Base-by-base conservation (phyloP, 53 echinoderm and acorn worm genomes). In the Patiria pectinifera region DNA sequence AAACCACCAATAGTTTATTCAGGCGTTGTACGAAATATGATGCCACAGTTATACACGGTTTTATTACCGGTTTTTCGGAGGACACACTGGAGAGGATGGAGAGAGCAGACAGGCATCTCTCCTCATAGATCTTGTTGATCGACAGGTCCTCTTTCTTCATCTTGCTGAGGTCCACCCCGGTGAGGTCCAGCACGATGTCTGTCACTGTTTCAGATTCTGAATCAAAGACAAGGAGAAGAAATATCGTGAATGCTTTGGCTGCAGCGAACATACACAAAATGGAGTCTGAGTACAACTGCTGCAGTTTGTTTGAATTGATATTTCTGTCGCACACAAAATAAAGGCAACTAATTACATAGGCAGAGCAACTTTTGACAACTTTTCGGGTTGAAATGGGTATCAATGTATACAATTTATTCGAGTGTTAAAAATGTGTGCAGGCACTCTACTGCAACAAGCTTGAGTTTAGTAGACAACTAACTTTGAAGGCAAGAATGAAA, bases 71-170 rank as follows among this genome's bases (percentile, higher is more conserved):
- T 86, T 95, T 95, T 15, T 95, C 95, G 22, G 94, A 92, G 12
- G 96, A 85, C 10, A 87, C 84, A 46, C 76, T 93, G 21, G 99
- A 96, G 82, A 77, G 45, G 45, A 99, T 63, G 46, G 99, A 94
- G 85, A 97, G 69, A 18, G 99, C 99, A 19, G 99, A 99, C 70
- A 99, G 89, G 49, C 97, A 99, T 78, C 99, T 96, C 18, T 99
- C 99, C 47, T 95, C 91, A 59, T 96, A 99, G 3, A 81, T 70
- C 91, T 96, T 96, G 91, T 96, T 96, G 83, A 95, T 88, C 9
- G 94, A 94, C 47, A 99, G 82, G 48, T 97, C 96, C 48, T 96
- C 97, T 66, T 96, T 96, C 82, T 84, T 93, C 85, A 95, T 91
- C 44, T 71, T 94, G 14, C 61, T 87, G 13, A 99, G 94, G 75